Evolutionary conservation across 2,888 invertebrate species (phyloP).

Genomic region (Helleia helle): DNA sequence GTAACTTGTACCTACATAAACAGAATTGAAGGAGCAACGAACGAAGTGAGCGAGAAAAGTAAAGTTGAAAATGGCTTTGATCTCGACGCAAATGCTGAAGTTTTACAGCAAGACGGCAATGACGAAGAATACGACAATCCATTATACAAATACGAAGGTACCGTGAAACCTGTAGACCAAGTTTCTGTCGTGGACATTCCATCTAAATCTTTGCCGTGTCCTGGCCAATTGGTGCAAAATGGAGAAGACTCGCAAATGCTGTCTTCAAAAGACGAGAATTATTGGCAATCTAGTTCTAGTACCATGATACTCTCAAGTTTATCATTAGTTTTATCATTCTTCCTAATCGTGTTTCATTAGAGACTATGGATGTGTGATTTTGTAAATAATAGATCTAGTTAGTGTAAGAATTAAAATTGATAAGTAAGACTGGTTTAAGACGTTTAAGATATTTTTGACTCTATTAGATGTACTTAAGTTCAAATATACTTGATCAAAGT

Average conservation of each 20-base stretch:
- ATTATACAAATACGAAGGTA: slow-evolving; percentile 38
- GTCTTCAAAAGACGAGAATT: slow-evolving; percentile 56
- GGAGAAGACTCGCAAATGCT: slow-evolving; percentile 61
- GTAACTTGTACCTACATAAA: slow-evolving; percentile 72
- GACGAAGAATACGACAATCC: slow-evolving; percentile 40
- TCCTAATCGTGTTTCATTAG: slow-evolving; percentile 22
- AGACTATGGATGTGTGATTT: background rate
- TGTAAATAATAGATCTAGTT: slow-evolving; percentile 2
- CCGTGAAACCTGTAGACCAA: slow-evolving; percentile 40
- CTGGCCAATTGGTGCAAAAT: slow-evolving; percentile 39
- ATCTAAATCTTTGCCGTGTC: slow-evolving; percentile 44
- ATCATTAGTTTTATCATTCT: slow-evolving; percentile 31
- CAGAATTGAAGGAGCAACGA: slow-evolving; percentile 23
- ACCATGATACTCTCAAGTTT: slow-evolving; percentile 30
- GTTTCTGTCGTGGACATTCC: slow-evolving; percentile 42
- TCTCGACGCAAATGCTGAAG: slow-evolving; percentile 32
- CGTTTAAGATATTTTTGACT: too few relatives aligned
- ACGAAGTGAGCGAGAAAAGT: slow-evolving; percentile 20
- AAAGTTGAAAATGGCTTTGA: slow-evolving; percentile 32
- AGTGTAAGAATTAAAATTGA: slow-evolving; percentile 13
- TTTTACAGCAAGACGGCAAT: slow-evolving; percentile 33
- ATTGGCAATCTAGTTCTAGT: slow-evolving; percentile 45
- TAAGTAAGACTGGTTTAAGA: slow-evolving; percentile 55
- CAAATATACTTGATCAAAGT: too few relatives aligned
- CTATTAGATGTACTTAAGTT: too few relatives aligned